Base-by-base conservation (phyloP, 1,140 invertebrate genomes). In the Penaeus chinensis region DNA sequence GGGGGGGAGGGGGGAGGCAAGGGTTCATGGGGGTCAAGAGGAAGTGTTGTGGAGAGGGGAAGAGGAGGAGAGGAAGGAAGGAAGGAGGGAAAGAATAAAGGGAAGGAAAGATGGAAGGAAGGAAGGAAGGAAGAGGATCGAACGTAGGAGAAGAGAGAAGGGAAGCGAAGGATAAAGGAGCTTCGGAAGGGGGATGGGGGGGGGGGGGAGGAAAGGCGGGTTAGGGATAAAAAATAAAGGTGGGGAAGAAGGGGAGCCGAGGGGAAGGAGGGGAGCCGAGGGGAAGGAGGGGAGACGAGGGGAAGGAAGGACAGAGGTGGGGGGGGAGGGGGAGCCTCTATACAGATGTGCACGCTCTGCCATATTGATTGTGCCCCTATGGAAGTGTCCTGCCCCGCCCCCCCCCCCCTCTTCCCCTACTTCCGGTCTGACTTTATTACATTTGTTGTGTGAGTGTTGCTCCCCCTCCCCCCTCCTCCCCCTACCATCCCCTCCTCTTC, bases 311-410 rank as follows among this genome's bases (percentile, higher is more conserved):
- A 79, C 1, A 60, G 37, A 22, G 20, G 60, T 1, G 22, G 63
- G 80, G 20, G 62, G 22, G 42, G 65, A 42, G 32, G 47, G 42
- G 42, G 60, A 18, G 11, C 60, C 27, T 47, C 27, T 24, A 24
- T 32, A 32, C n/a, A 80, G 60, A 61, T 61, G 8, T 66, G 62
- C 20, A 42, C n/a, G 27, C 24, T 47, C 63, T 5, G 32, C 63
- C 81, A 66, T 82, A 82, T 82, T 82, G 81, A 82, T 82, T 82
- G 81, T n/a, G 37, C 81, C 81, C 81, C 37, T 82, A 82, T 82
- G 42, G 24, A 27, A 11, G 81, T 42, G 65, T 82, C 81, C 80
- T 66, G 32, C 20, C 24, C 63, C 42, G 2, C 3, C 62, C 63
- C 65, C 81, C 81, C 7, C 37, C 81, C 42, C 5, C 1, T 19